phyloP scores from a whole-genome alignment of 2,113 vertebrate genomes.

The Pelecanus crispus region DNA sequence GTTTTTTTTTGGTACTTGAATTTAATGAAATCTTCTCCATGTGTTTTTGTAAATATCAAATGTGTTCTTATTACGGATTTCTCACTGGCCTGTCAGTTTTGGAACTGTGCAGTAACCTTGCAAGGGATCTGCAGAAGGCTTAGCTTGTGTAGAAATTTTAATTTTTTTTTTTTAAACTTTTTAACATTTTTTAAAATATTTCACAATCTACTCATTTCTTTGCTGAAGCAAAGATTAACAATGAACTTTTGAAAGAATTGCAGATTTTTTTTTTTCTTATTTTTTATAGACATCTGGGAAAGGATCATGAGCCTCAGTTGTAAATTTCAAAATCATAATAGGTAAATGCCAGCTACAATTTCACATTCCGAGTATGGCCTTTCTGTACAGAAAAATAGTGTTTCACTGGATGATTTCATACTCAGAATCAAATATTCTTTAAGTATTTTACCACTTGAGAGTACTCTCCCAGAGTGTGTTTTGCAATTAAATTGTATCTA shows the following conservation, averaged over 20 bases:
- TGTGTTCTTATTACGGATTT: background rate
- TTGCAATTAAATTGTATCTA: background rate
- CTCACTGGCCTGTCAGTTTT: background rate
- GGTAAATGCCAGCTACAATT: background rate
- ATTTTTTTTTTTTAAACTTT: accelerated
- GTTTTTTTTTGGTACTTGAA: background rate
- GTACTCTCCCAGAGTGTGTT: background rate
- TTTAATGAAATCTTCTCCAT: background rate
- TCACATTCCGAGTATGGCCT: background rate
- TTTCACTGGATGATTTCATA: background rate
- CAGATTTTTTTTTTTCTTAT: background rate
- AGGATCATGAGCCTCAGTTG: background rate
- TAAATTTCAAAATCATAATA: background rate
- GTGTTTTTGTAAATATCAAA: background rate
- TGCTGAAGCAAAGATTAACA: background rate
- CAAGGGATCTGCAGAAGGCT: background rate
- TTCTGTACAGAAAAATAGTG: background rate
- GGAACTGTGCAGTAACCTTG: background rate
- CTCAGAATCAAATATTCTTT: background rate
- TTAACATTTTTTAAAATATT: background rate
- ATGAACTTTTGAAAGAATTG: background rate
- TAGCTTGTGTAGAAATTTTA: background rate
- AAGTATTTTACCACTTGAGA: background rate
- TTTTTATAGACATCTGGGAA: background rate
- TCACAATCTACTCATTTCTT: background rate